phyloP scores from a whole-genome alignment of 2,797 vertebrate species.

The Betta splendens region DNA sequence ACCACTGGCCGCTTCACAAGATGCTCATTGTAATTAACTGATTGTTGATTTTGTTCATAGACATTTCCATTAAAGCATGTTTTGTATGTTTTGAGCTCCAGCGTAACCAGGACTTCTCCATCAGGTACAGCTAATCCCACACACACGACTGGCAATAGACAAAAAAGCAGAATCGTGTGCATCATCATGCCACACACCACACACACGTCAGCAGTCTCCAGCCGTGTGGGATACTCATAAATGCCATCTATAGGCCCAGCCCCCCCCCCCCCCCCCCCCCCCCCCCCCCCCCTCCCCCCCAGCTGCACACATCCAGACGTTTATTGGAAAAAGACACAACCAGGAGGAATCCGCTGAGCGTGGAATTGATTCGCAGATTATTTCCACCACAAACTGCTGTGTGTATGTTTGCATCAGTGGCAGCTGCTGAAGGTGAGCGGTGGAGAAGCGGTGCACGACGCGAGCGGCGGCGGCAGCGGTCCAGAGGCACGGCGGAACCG shows the following conservation, averaged over 20 bases:
- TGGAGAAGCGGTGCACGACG: background rate
- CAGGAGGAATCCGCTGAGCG: conserved; percentile 61
- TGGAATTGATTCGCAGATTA: conserved; percentile 69
- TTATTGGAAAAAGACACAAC: conserved; percentile 66
- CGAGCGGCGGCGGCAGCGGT: background rate
- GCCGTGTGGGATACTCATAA: conserved; percentile 63
- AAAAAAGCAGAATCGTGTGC: conserved; percentile 8
- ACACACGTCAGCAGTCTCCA: conserved; percentile 48
- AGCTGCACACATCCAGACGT: conserved; percentile 35
- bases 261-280: conserved; percentile 39
- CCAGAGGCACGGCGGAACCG: background rate
- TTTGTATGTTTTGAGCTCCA: too few relatives aligned
- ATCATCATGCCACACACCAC: conserved; percentile 20
- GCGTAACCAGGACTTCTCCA: background rate
- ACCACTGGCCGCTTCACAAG: too few relatives aligned
- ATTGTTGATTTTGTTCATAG: too few relatives aligned
- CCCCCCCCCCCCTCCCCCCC: background rate
- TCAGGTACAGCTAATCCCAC: conserved; percentile 17
- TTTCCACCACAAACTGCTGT: conserved; percentile 52
- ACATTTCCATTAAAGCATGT: too few relatives aligned
- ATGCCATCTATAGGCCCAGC: conserved; percentile 68
- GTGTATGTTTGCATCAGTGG: conserved; percentile 9
- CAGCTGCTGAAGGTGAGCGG: conserved; percentile 15
- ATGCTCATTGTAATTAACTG: too few relatives aligned
- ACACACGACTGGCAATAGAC: background rate